Evolutionary conservation across 2,113 vertebrate genomes (phyloP), one percentile per base, ranked within the genome.

Genomic region (Formicarius rufipectus): DNA sequence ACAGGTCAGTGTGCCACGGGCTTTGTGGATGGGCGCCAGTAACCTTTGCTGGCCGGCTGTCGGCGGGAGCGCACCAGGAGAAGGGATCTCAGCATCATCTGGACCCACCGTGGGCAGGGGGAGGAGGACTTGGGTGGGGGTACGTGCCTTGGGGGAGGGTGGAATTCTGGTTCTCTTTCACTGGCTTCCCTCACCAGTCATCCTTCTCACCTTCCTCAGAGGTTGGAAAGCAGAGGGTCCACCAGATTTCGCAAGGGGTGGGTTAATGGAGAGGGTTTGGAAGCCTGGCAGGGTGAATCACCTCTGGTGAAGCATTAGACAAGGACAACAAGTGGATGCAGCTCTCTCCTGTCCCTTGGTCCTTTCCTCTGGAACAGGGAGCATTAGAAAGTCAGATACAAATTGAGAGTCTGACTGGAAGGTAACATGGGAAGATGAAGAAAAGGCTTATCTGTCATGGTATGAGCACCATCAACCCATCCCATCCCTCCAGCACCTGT

Each of bases 1-100:
- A 31, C 73, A 95, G 95, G 87, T 91, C 90, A 22, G 49, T 3
- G 76, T 80, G 79, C 91, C 75, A 74, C 55, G 37, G 72, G 47
- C 47, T 90, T 84, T 31, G 12, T 17, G 52, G 88, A 74, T 63
- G 67, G 75, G 67, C 86, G 88, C 82, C 90, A 88, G 86, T 79
- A 94, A 85, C 84, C 45, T 86, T 12, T 55, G 27, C 87, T 94
- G 90, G 87, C 59, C 79, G n/a, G 22, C 6, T 67, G 30, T 66
- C 82, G 93, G 6, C 58, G 25, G 10, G 50, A 91, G 58, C 37
- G 17, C 1, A 18, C 76, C 40, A 24, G 52, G 23, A 20, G 68
- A 73, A 67, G 6, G 16, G 66, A 42, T 14, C 40, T 8, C 11
- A 55, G 69, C 50, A n/a, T 71, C 18, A 58, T 14, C 44, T 10